These are phyloP conservation scores for Guaruba guarouba DNA, from an alignment of 2,113 vertebrate genomes.

Conservation along the genomic window DNA sequence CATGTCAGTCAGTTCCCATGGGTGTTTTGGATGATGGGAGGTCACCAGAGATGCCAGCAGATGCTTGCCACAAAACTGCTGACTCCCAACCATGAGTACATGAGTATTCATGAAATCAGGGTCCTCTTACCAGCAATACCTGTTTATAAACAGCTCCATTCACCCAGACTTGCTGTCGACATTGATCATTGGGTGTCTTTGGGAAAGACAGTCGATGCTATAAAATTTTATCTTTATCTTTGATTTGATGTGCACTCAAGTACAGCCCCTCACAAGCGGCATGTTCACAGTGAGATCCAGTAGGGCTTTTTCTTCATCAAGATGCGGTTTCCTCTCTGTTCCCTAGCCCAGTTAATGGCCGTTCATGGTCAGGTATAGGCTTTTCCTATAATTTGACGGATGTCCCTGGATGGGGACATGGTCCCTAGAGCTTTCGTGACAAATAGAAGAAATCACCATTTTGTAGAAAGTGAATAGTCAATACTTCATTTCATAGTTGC, in stretches of 20 bases:
- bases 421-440: not conserved
- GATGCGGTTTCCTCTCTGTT: not conserved
- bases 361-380: not conserved
- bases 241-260: too few species aligned
- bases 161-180: not conserved
- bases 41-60: not conserved
- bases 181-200: not conserved
- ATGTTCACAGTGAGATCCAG: not conserved
- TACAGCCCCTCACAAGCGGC: not conserved
- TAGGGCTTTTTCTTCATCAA: not conserved
- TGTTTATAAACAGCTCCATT: not conserved
- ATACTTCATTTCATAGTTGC: slow-evolving; percentile 43
- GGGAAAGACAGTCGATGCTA: not conserved
- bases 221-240: not conserved
- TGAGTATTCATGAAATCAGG: not conserved
- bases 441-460: not conserved
- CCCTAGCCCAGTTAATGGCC: not conserved
- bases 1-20: fast-evolving
- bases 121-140: fast-evolving
- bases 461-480: slow-evolving; percentile 22
- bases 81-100: not conserved
- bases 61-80: not conserved
- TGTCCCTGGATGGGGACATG: not conserved
- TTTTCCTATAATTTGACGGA: not conserved
- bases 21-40: too few species aligned